Base-by-base conservation (phyloP, 2,888 invertebrate genomes). In the Sycophila texana region DNA sequence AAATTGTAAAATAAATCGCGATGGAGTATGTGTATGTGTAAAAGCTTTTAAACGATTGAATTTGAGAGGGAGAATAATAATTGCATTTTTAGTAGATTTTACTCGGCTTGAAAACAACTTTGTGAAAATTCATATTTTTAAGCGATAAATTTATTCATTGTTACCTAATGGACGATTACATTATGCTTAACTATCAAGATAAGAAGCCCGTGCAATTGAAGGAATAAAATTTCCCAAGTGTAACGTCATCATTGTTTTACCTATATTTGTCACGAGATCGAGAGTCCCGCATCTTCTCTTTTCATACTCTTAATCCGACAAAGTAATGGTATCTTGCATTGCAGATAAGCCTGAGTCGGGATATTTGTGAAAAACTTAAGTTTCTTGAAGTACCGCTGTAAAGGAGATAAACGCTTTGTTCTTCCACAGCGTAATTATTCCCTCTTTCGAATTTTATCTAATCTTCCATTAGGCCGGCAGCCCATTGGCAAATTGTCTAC, bases 171-270 rank as follows among this genome's bases (percentile, higher is more conserved):
- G 12, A 26, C 18, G 22, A 58, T 63, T n/a, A 16, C 18, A 5
- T 13, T 16, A 47, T 49, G 39, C 30, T 63, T 49, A 55, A 66
- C 26, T 5, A 66, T 60, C 20, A n/a, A 57, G 66, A 77, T 66
- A 72, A 67, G 39, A 30, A 60, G 61, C 30, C n/a, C 49, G 30
- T 72, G 71, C 51, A 72, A 66, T 77, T 51, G 55, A 66, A 26
- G 65, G 39, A 72, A 77, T 72, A 53, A n/a, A 51, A 58, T 57
- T 66, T 79, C 58, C 68, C 53, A 51, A 73, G 39, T 49, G 22
- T 75, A 60, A 66, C 68, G 60, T 79, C 79, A 75, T 51, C n/a
- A n/a, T 20, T 63, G 63, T 30, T 60, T 55, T 63, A 4, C 22
- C 20, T 51, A 7, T 39, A 18, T 78, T 78, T 78, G 74, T 70